Conservation (phyloP, 2,888 invertebrate species). For the Blomia tropicalis region DNA sequence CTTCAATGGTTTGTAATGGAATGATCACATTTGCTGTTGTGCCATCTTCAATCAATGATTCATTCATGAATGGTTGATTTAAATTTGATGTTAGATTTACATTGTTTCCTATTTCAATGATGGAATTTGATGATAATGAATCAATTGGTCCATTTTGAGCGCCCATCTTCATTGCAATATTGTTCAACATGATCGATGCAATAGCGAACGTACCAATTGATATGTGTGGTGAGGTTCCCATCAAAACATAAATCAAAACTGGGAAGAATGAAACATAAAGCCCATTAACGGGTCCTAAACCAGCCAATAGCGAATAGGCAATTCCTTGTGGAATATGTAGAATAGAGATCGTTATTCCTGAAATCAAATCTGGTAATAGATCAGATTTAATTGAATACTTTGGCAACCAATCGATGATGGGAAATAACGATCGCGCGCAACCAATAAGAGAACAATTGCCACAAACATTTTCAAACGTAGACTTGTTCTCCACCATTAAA, state of each 20-base stretch:
- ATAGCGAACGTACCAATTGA: conserved; percentile 73
- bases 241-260: conserved; percentile 62
- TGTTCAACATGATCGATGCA: conserved; percentile 74
- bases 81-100: neutral
- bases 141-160: neutral
- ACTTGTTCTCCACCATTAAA: neutral
- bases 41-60: neutral
- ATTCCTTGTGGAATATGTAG: conserved; percentile 78
- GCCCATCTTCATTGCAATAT: conserved; percentile 33
- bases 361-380: conserved; percentile 55
- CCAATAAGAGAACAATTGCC: neutral
- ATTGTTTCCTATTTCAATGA: conserved; percentile 2
- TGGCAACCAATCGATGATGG: conserved; percentile 30
- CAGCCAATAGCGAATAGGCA: conserved; percentile 42
- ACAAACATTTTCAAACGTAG: neutral
- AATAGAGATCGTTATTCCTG: conserved; percentile 70
- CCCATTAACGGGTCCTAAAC: conserved; percentile 41
- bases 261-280: conserved; percentile 83
- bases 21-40: neutral
- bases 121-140: neutral
- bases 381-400: conserved; percentile 34
- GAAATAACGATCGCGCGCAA: conserved; percentile 26
- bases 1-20: conserved; percentile 12
- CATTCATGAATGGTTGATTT: neutral
- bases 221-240: conserved; percentile 74